These are phyloP conservation scores for Drosophila pseudotakahashii DNA, from an alignment of 2,888 invertebrate genomes.

Conservation along the genomic window DNA sequence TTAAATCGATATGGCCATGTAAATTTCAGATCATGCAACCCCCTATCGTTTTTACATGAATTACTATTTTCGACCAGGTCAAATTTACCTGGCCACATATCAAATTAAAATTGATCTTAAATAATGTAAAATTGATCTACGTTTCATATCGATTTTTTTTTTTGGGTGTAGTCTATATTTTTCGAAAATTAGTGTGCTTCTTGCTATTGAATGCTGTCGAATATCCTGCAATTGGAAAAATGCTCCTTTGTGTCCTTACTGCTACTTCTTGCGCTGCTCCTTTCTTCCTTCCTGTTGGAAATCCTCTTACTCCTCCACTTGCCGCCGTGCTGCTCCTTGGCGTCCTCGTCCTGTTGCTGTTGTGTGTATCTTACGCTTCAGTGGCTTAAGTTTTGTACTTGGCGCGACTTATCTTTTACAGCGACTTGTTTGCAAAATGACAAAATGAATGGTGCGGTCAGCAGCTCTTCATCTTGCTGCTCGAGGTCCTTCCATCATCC, in stretches of 20 bases:
- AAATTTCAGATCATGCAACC: too few relatives aligned
- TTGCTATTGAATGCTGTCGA: background rate
- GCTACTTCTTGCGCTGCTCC: background rate
- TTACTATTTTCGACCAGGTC: too few relatives aligned
- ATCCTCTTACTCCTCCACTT: background rate
- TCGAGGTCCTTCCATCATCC: conserved; percentile 13
- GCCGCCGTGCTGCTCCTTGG: conserved; percentile 17
- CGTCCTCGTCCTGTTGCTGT: conserved; percentile 34
- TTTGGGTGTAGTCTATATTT: too few relatives aligned
- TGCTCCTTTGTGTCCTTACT: conserved; percentile 2
- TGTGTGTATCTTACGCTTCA: conserved; percentile 73
- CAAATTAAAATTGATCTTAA: too few relatives aligned
- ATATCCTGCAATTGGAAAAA: background rate
- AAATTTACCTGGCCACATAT: too few relatives aligned
- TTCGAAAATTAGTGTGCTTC: background rate
- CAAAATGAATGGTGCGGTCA: conserved; percentile 79
- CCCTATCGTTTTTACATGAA: too few relatives aligned
- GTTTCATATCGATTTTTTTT: too few relatives aligned
- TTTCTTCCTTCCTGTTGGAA: conserved; percentile 9
- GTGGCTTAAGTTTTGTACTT: conserved; percentile 75
- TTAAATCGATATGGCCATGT: too few relatives aligned
- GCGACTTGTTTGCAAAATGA: conserved; percentile 77
- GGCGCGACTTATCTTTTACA: conserved; percentile 72
- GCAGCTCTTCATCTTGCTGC: conserved; percentile 41
- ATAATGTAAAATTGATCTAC: too few relatives aligned